Conservation (phyloP, 2,113 vertebrate species). For the Brachyhypopomus gauderio region DNA sequence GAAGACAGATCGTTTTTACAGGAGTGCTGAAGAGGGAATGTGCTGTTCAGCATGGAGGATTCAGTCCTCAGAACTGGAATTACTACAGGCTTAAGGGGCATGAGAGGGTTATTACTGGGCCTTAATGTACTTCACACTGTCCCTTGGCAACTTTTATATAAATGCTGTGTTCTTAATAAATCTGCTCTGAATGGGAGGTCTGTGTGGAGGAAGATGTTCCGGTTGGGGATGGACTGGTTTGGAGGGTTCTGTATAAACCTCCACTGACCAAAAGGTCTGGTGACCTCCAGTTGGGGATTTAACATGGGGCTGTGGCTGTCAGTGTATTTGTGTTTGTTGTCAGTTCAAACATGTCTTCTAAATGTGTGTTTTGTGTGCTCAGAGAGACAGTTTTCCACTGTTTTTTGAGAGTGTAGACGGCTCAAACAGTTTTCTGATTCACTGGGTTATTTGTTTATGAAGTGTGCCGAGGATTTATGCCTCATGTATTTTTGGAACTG, state of each 20-base stretch:
- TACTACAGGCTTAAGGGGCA: neutral
- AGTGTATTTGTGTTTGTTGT: neutral
- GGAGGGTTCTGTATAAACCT: slow-evolving; percentile 4
- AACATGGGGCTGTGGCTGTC: neutral
- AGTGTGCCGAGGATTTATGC: too few relatives aligned
- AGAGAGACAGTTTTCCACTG: slow-evolving; percentile 18
- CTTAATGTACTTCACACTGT: neutral
- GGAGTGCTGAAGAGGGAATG: neutral
- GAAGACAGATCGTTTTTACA: neutral
- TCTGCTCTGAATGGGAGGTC: neutral
- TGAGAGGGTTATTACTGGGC: neutral
- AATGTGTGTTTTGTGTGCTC: neutral
- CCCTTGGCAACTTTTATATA: neutral
- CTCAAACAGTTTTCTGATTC: neutral
- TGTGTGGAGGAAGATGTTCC: slow-evolving; percentile 10
- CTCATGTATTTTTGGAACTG: too few relatives aligned
- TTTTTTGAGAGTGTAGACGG: neutral
- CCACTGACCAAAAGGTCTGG: neutral
- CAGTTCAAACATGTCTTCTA: neutral
- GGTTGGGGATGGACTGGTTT: neutral
- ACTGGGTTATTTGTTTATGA: too few relatives aligned
- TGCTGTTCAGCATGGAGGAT: neutral
- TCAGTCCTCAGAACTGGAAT: neutral
- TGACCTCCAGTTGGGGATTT: neutral
- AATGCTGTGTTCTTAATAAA: slow-evolving; percentile 19